Conservation (phyloP, 2,113 vertebrate species). For the Epinephelus moara region DNA sequence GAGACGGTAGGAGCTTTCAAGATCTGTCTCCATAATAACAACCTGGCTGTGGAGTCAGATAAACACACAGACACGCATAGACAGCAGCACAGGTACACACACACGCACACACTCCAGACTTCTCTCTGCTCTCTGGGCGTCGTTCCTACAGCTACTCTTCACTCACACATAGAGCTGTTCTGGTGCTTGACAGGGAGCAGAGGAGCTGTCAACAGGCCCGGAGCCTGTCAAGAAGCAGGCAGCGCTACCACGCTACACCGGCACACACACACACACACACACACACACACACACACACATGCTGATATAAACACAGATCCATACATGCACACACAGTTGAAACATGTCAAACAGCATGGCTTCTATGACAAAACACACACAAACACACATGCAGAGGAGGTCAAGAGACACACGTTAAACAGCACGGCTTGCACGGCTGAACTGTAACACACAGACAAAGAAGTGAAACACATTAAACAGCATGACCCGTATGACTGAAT, state of each 20-base stretch:
- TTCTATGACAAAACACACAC: conserved; percentile 59
- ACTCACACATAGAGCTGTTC: conserved; percentile 77
- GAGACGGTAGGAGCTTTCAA: conserved; percentile 27
- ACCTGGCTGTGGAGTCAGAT: conserved; percentile 40
- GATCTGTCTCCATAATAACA: conserved; percentile 46
- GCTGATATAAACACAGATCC: conserved; percentile 61
- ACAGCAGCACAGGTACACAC: conserved; percentile 20
- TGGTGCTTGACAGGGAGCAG: conserved; percentile 76
- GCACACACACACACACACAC: conserved; percentile 33
- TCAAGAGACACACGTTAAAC: conserved; percentile 54
- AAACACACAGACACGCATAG: conserved; percentile 51
- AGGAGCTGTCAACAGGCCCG: conserved; percentile 77
- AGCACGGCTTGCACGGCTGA: conserved; percentile 12
- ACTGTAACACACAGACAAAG: conserved; percentile 41
- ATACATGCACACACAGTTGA: conserved; percentile 48
- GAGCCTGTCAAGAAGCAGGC: conserved; percentile 65
- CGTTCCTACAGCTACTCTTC: conserved; percentile 72
- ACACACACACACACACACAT: conserved; percentile 17
- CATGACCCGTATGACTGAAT: conserved; percentile 48
- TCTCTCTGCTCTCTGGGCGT: conserved; percentile 49
- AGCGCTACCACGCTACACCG: conserved; percentile 34
- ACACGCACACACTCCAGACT: conserved; percentile 43
- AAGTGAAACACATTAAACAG: conserved; percentile 56
- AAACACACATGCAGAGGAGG: conserved; percentile 31
- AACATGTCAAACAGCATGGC: conserved; percentile 63